A percentile compares a stretch with the other conserved stretches of the same genome.
Evolutionary conservation across 2,113 vertebrate genomes (phyloP).

Genomic region (Halichoeres trimaculatus): DNA sequence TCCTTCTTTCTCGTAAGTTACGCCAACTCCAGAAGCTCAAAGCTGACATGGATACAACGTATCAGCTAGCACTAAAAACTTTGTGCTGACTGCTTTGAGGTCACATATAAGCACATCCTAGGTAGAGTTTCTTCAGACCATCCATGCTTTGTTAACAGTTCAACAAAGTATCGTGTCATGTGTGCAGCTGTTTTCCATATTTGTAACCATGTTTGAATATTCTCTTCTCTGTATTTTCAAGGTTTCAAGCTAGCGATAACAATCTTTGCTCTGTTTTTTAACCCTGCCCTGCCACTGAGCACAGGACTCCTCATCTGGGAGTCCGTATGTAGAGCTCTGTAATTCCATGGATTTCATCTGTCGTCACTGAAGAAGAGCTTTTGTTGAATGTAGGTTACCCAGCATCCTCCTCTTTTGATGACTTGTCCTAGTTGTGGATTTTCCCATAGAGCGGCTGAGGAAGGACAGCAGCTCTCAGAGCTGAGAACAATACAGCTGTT

Average conservation of each 20-base stretch:
- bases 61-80: not conserved
- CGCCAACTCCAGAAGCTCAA: not conserved
- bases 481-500: slow-evolving; percentile 10
- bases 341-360: too few species aligned
- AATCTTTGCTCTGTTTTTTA: too few species aligned
- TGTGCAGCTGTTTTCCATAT: too few species aligned
- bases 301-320: too few species aligned
- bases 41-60: not conserved
- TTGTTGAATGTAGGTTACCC: too few species aligned
- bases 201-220: too few species aligned
- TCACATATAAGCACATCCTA: not conserved
- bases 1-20: slow-evolving; percentile 7
- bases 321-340: too few species aligned
- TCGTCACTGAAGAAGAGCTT: too few species aligned
- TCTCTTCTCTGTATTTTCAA: too few species aligned
- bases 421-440: slow-evolving; percentile 64
- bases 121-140: not conserved
- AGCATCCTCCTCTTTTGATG: slow-evolving; percentile 9
- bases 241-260: too few species aligned
- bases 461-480: not conserved
- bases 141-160: not conserved
- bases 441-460: slow-evolving; percentile 51
- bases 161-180: too few species aligned
- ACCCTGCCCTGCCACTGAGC: too few species aligned
- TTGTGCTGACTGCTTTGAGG: not conserved